Conservation (phyloP, 2,113 vertebrate genomes). For the Noctilio leporinus region DNA sequence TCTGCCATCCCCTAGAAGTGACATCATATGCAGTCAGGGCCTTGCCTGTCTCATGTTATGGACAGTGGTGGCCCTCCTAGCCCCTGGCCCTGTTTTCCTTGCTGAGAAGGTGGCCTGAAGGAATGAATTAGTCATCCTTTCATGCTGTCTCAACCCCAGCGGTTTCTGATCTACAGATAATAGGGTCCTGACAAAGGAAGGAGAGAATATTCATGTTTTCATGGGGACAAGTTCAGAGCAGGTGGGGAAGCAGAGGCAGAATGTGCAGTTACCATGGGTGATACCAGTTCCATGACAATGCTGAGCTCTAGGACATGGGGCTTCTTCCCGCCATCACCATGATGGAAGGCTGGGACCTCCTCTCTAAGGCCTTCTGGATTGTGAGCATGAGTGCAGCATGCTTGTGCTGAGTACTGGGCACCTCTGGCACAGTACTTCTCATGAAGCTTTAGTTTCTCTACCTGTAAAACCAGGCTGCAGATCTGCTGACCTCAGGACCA, state of each 20-base stretch:
- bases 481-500: background rate
- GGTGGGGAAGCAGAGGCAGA: background rate
- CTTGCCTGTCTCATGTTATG: background rate
- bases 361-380: background rate
- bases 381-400: background rate
- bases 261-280: background rate
- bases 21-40: background rate
- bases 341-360: background rate
- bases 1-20: background rate
- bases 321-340: background rate
- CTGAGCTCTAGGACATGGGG: background rate
- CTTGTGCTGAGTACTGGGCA: background rate
- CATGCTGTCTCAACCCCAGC: background rate
- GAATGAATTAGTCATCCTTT: background rate
- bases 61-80: background rate
- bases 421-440: background rate
- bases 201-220: background rate
- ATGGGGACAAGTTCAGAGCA: background rate
- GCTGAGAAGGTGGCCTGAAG: background rate
- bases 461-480: background rate
- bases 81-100: background rate
- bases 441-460: background rate
- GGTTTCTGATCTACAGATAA: background rate
- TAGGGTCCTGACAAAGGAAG: background rate
- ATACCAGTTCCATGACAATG: background rate